These are phyloP conservation scores for Eudyptes chrysolophus DNA, from an alignment of 2,113 vertebrate species.

Conservation along the genomic window DNA sequence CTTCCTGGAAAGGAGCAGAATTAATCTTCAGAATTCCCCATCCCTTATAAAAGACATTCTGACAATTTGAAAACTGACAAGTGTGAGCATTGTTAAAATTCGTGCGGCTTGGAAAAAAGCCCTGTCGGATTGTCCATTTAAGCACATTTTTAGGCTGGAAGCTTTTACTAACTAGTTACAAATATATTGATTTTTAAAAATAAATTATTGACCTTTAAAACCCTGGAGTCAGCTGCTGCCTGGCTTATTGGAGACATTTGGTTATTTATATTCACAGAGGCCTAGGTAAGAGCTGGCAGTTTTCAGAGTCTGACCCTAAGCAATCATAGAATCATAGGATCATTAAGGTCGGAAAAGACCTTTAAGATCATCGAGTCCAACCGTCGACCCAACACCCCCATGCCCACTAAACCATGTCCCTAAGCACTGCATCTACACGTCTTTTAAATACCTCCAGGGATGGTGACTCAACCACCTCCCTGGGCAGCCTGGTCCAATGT, in stretches of 20 bases:
- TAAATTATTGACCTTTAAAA: constrained; percentile 45
- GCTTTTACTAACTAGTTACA: constrained; percentile 11
- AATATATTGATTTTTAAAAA: constrained; percentile 34
- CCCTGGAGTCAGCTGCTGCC: not conserved
- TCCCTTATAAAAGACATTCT: not conserved
- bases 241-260: not conserved
- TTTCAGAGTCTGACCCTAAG: not conserved
- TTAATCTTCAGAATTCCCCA: constrained; percentile 4
- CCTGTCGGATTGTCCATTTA: not conserved
- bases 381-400: too few relatives aligned
- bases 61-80: not conserved
- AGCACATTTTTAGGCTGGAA: constrained; percentile 7
- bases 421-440: too few relatives aligned
- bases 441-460: too few relatives aligned
- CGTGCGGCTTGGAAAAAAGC: not conserved
- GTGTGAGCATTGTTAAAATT: not conserved
- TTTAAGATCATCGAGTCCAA: too few relatives aligned
- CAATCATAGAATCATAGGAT: not conserved
- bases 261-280: not conserved
- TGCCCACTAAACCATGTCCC: too few relatives aligned
- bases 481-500: too few relatives aligned
- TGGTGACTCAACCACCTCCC: too few relatives aligned
- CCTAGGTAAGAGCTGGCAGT: not conserved
- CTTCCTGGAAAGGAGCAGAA: constrained; percentile 1
- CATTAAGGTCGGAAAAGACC: too few relatives aligned